Evolutionary conservation across 1,140 invertebrate genomes (phyloP), one percentile per base, ranked within the genome.

Genomic region (Rhyacophila brunnea): DNA sequence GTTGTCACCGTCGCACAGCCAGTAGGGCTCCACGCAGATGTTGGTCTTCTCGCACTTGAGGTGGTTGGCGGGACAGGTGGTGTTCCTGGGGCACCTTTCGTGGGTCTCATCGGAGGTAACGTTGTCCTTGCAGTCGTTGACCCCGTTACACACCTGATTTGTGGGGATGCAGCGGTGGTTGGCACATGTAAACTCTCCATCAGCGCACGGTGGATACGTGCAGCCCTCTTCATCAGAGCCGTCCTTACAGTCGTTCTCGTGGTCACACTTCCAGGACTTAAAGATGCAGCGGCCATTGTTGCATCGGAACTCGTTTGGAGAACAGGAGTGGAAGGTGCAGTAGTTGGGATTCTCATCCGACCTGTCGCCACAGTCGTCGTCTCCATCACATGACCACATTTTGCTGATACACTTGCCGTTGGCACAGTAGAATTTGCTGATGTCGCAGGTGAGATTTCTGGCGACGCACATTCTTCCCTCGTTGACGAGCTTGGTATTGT

Each of bases 381-480:
- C 95, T 0, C 92, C 91, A 73, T 98, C 96, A 73, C 96, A 99
- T 2, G 94, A 90, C 92, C 95, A 99, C 83, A 96, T 90, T 45
- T 93, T 78, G 0, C 91, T 93, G 53, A 99, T 96, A 69, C 96
- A 99, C 67, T 95, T 90, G 6, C 93, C 94, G 73, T 97, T 97
- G 9, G 84, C 83, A 70, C 97, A 99, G 61, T 92, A 90, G 74
- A 98, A 98, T 72, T 97, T 96, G 62, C 85, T 87, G 0, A 83
- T 73, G 66, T 94, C 91, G 71, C 96, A 99, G 0, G 89, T 94
- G 2, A 91, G 83, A 66, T 95, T 96, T 56, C 90, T 88, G 0
- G 88, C 80, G 0, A 93, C 91, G 68, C 92, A 96, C 92, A 93
- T 96, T 58, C 89, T 82, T 14, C 90, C 89, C 73, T 96, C 93